phyloP scores from a whole-genome alignment of 1,140 invertebrate genomes.

The Triops cancriformis region DNA sequence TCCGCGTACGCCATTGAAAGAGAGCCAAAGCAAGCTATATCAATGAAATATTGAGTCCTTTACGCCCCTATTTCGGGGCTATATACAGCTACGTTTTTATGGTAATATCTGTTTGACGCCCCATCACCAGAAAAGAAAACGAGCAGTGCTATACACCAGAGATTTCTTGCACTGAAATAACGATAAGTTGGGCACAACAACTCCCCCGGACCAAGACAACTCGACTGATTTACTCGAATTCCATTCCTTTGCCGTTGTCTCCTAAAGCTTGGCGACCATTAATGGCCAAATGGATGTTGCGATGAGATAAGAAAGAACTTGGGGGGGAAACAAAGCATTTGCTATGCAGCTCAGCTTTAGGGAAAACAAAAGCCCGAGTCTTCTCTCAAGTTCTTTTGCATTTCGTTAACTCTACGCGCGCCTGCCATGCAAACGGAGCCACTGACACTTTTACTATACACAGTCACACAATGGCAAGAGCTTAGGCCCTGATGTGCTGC shows the following conservation, averaged over 20 bases:
- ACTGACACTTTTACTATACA: slow-evolving; percentile 1
- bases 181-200: neutral
- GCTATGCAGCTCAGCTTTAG: slow-evolving; percentile 3
- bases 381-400: neutral
- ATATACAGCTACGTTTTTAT: slow-evolving; percentile 1
- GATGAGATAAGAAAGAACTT: slow-evolving; percentile 2
- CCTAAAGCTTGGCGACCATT: neutral
- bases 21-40: slow-evolving; percentile 9
- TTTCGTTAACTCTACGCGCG: neutral
- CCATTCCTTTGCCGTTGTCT: neutral
- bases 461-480: neutral
- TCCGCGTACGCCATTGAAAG: neutral
- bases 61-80: slow-evolving; percentile 10
- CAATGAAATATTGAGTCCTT: slow-evolving; percentile 11
- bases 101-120: slow-evolving; percentile 6
- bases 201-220: neutral
- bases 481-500: neutral
- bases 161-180: neutral
- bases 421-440: neutral
- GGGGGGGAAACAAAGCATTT: neutral
- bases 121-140: neutral
- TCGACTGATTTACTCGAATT: slow-evolving; percentile 1
- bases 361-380: neutral
- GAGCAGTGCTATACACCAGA: slow-evolving; percentile 1
- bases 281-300: neutral